Conservation (phyloP, 2,113 vertebrate species). For the Fukomys damarensis region DNA sequence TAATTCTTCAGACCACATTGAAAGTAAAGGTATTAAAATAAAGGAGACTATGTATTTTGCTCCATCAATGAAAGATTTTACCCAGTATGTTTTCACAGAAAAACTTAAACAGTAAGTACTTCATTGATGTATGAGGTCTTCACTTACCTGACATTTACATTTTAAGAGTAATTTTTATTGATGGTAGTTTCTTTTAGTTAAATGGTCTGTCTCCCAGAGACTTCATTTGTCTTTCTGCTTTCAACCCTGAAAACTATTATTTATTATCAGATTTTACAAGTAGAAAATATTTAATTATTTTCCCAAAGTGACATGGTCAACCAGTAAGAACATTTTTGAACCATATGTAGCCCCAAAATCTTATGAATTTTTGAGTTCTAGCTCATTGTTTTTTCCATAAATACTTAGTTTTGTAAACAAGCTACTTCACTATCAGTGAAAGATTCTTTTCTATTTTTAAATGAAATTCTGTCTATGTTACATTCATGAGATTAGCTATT, state of each 20-base stretch:
- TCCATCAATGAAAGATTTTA: slow-evolving; percentile 92
- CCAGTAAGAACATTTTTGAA: neutral
- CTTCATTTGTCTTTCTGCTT: neutral
- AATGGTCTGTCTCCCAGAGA: neutral
- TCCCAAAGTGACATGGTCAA: neutral
- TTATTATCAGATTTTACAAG: neutral
- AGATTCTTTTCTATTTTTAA: neutral
- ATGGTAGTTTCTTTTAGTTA: neutral
- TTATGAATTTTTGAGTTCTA: slow-evolving; percentile 5
- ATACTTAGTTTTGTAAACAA: neutral
- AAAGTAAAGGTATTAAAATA: slow-evolving; percentile 88
- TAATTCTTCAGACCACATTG: slow-evolving; percentile 92
- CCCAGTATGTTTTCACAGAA: slow-evolving; percentile 94
- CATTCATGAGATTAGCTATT: neutral
- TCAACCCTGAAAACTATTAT: neutral
- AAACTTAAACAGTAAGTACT: slow-evolving; percentile 89
- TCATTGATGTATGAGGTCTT: slow-evolving; percentile 12
- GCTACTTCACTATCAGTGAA: slow-evolving; percentile 10
- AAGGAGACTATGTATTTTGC: slow-evolving; percentile 92
- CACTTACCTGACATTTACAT: neutral
- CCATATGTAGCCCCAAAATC: neutral
- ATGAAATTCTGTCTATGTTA: slow-evolving; percentile 20
- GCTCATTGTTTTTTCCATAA: neutral
- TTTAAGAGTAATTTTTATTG: slow-evolving; percentile 6
- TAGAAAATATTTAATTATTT: neutral